Evolutionary conservation across 2,113 vertebrate genomes (phyloP).

Genomic region (Prinia subflava): DNA sequence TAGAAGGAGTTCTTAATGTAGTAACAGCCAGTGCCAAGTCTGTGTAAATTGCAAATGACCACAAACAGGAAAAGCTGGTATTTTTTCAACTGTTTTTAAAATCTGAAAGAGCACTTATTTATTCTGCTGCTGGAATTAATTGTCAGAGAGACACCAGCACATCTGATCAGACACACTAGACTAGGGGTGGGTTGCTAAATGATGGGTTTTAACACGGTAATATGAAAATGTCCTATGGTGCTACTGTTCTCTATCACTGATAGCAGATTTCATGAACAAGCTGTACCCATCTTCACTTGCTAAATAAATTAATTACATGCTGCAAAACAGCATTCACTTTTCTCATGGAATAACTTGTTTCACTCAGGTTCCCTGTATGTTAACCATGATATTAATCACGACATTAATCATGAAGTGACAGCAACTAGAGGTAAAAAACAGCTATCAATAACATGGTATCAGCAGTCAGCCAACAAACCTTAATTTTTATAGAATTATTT

Average conservation of each 20-base stretch:
- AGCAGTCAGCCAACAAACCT: background rate
- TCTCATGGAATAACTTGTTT: background rate
- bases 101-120: background rate
- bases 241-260: background rate
- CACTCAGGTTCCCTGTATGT: background rate
- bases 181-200: background rate
- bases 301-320: background rate
- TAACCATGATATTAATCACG: background rate
- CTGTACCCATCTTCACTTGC: background rate
- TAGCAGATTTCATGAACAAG: background rate
- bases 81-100: background rate
- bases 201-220: background rate
- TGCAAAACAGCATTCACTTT: background rate
- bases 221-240: background rate
- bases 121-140: background rate
- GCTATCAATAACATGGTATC: background rate
- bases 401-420: background rate
- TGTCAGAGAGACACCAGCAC: background rate
- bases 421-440: background rate
- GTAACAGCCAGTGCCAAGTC: background rate
- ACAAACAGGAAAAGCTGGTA: background rate
- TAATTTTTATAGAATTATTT: background rate
- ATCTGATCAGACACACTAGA: background rate
- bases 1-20: background rate
- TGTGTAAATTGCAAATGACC: background rate